These are phyloP conservation scores for Heloderma charlesbogerti DNA, from an alignment of 2,113 vertebrate genomes.

Conservation along the genomic window DNA sequence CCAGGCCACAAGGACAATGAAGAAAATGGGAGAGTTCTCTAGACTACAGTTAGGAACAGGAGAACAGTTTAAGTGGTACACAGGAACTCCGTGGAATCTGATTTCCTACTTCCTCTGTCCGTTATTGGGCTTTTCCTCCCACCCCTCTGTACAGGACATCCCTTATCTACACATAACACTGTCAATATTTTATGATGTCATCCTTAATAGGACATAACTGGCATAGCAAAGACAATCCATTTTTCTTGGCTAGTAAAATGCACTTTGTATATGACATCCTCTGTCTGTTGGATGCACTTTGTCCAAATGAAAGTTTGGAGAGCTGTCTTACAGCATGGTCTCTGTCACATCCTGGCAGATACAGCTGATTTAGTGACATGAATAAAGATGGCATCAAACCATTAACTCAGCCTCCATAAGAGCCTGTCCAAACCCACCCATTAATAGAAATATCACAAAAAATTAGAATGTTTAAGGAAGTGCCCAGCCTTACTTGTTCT, in stretches of 20 bases:
- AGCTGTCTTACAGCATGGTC: background rate
- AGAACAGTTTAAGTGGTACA: background rate
- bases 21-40: background rate
- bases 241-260: constrained; percentile 9
- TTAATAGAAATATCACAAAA: constrained; percentile 8
- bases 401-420: constrained; percentile 30
- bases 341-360: constrained; percentile 19
- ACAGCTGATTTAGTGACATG: constrained; percentile 25
- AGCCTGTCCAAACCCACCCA: constrained; percentile 6
- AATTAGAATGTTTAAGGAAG: constrained; percentile 20
- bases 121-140: background rate
- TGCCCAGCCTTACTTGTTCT: background rate
- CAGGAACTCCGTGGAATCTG: background rate
- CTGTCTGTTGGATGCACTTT: background rate
- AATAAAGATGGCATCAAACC: constrained; percentile 33
- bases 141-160: background rate
- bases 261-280: background rate
- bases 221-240: background rate
- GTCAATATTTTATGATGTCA: background rate
- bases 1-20: background rate
- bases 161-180: background rate
- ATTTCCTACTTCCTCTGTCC: background rate
- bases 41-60: background rate
- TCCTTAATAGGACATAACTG: constrained; percentile 10
- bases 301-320: constrained; percentile 33